Percentiles rank a stretch among this genome's conserved stretches.
phyloP scores from a whole-genome alignment of 2,888 invertebrate genomes.

The Rugalucina vietnamica region DNA sequence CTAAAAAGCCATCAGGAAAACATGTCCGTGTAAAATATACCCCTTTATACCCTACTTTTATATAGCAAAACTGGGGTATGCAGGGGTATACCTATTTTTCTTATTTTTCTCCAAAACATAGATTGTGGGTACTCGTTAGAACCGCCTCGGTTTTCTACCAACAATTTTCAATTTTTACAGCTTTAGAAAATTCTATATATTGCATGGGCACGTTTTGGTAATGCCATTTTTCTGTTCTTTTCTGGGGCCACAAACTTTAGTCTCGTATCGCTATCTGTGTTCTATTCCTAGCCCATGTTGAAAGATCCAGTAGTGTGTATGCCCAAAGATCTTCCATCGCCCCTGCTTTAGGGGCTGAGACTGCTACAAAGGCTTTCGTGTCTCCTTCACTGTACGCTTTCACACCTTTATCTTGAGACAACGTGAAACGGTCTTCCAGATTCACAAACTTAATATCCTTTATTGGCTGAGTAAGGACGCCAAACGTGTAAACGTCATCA shows the following conservation, averaged over 20 bases:
- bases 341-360: conserved; percentile 43
- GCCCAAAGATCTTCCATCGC: conserved; percentile 66
- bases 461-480: conserved; percentile 67
- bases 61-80: too few species aligned
- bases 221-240: background rate
- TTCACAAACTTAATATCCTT: conserved; percentile 66
- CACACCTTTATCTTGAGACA: conserved; percentile 85
- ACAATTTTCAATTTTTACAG: too few species aligned
- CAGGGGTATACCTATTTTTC: too few species aligned
- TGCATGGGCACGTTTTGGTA: too few species aligned
- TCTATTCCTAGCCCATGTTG: background rate
- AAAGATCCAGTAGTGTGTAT: conserved; percentile 39
- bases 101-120: too few species aligned
- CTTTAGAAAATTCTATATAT: too few species aligned
- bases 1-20: too few species aligned
- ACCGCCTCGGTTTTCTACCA: too few species aligned
- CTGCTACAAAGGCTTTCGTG: conserved; percentile 33
- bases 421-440: conserved; percentile 93
- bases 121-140: too few species aligned
- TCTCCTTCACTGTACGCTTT: conserved; percentile 55
- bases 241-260: background rate
- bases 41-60: too few species aligned
- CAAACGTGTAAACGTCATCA: conserved; percentile 81
- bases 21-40: too few species aligned
- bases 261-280: background rate